Percentiles rank a stretch among this genome's conserved stretches.
Evolutionary conservation across 2,888 invertebrate species (phyloP).

Genomic region (Pasiphila rectangulata): DNA sequence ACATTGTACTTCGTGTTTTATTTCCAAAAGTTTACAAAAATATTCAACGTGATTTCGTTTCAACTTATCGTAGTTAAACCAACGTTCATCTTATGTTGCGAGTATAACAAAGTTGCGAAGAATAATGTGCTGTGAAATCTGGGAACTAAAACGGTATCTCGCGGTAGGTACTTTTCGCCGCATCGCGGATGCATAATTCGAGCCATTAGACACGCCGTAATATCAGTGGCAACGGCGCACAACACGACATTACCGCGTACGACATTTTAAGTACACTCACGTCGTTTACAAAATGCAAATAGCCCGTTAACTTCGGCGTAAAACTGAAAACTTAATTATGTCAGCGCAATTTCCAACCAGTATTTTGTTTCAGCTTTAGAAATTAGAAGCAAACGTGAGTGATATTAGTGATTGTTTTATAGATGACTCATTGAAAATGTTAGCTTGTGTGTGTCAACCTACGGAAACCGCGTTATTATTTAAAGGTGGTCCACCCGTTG

Average conservation of each 20-base stretch:
- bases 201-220: constrained; percentile 43
- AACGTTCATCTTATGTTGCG: not conserved
- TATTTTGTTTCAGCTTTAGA: constrained; percentile 25
- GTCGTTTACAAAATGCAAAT: constrained; percentile 27
- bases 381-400: constrained; percentile 53
- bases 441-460: constrained; percentile 85
- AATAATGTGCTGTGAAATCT: constrained; percentile 27
- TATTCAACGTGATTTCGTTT: constrained; percentile 8
- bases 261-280: constrained; percentile 38
- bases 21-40: not conserved
- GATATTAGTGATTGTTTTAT: constrained; percentile 54
- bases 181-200: constrained; percentile 41
- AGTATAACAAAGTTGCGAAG: constrained; percentile 2
- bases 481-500: constrained; percentile 76
- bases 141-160: constrained; percentile 12
- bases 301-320: constrained; percentile 13
- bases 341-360: constrained; percentile 45
- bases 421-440: constrained; percentile 75
- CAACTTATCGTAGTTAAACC: constrained; percentile 7
- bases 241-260: constrained; percentile 31
- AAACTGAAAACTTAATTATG: constrained; percentile 22
- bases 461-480: constrained; percentile 79
- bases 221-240: constrained; percentile 38
- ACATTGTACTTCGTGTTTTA: constrained; percentile 6
- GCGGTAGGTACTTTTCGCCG: constrained; percentile 37